Evolutionary conservation across 2,797 vertebrate genomes (phyloP), one percentile per base, ranked within the genome.

Genomic region (Perodicticus potto): DNA sequence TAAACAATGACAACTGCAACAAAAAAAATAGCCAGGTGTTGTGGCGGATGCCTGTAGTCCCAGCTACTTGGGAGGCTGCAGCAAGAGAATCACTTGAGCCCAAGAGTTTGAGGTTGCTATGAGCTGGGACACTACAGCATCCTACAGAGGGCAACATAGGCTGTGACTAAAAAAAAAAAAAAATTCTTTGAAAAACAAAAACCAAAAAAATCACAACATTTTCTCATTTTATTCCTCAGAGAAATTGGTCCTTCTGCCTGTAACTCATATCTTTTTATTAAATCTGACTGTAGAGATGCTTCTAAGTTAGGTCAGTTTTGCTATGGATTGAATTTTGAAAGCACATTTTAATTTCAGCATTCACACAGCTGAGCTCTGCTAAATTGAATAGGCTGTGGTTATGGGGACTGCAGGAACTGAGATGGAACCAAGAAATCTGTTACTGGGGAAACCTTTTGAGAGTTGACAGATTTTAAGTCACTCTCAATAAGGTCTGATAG

Each of bases 281-380:
- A n/a, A 96, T 95, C 53, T 69, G 92, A 86, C 80, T 45, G 37
- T n/a, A 94, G 20, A 96, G 91, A 73, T 96, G 86, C 95, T 95
- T 96, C 82, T 65, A 12, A 27, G 86, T n/a, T 89, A 97, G 96
- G 80, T 94, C 61, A 59, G 55, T 91, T 93, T 94, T 80, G 89
- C 69, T 89, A 40, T 80, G 94, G 96, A 96, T 86, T 83, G 86
- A 96, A 78, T 94, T 96, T 95, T 89, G 93, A 91, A 97, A 95
- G 61, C 43, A 12, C 94, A 63, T 97, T 98, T 97, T 97, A 97
- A 97, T 97, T 97, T 97, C 93, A 94, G 57, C 69, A 63, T 95
- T 92, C 92, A 94, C 92, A 89, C 53, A 90, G 78, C 90, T 1
- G 16, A 96, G 74, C 74, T 67, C 72, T 83, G 81, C 80, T 92